These are phyloP conservation scores for Rafetus swinhoei DNA, from an alignment of 2,113 vertebrate genomes.

Conservation along the genomic window DNA sequence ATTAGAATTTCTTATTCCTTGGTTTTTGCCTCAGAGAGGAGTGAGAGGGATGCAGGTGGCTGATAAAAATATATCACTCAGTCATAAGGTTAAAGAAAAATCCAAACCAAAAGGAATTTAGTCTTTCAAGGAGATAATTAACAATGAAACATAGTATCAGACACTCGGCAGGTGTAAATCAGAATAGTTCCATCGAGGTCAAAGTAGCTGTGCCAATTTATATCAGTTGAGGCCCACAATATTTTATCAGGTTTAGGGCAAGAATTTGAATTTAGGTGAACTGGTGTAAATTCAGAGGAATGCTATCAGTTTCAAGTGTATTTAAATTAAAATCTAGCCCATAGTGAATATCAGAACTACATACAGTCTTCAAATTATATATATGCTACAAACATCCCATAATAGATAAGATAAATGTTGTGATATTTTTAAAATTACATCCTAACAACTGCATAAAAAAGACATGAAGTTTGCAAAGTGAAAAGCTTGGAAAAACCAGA, in stretches of 20 bases:
- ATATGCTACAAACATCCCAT: not conserved
- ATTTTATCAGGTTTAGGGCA: not conserved
- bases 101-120: slow-evolving; percentile 47
- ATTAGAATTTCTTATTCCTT: slow-evolving; percentile 74
- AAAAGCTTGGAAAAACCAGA: too few species aligned
- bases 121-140: slow-evolving; percentile 44
- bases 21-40: slow-evolving; percentile 70
- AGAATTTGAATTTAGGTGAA: not conserved
- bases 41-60: slow-evolving; percentile 64
- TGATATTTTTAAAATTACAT: not conserved
- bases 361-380: not conserved
- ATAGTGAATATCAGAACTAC: not conserved
- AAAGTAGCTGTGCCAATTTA: slow-evolving; percentile 9
- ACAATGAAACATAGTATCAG: slow-evolving; percentile 3
- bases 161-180: slow-evolving; percentile 6
- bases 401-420: not conserved
- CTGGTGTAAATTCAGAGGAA: not conserved
- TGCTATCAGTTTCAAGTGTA: not conserved
- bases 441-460: too few species aligned
- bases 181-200: not conserved
- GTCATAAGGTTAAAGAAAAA: slow-evolving; percentile 66
- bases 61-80: slow-evolving; percentile 75
- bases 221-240: not conserved
- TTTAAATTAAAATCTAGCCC: not conserved
- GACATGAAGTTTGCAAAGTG: too few species aligned